phyloP scores from a whole-genome alignment of 2,888 invertebrate genomes.

The Hirtodrosophila alboralis region DNA sequence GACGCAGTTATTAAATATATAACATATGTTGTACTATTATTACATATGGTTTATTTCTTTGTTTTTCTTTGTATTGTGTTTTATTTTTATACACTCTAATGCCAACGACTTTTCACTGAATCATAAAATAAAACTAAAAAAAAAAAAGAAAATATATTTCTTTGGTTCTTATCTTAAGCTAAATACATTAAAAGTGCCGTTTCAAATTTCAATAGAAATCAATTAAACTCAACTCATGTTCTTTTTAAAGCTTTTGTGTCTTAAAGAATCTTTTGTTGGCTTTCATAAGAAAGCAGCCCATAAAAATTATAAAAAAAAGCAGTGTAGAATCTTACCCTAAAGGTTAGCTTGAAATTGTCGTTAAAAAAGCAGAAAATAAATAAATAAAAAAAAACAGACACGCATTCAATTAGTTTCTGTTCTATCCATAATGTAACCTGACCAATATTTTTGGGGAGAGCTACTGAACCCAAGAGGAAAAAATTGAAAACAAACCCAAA shows the following conservation, averaged over 20 bases:
- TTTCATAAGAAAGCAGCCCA: constrained; percentile 43
- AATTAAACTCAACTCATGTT: constrained; percentile 65
- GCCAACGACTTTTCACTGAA: constrained; percentile 19
- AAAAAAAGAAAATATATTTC: constrained; percentile 14
- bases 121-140: constrained; percentile 22
- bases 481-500: constrained; percentile 5
- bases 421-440: constrained; percentile 52
- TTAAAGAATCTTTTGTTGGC: constrained; percentile 47
- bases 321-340: constrained; percentile 39
- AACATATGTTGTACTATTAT: no score
- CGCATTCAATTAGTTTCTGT: constrained; percentile 60
- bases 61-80: constrained; percentile 5
- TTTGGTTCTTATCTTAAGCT: constrained; percentile 34
- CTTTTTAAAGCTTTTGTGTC: constrained; percentile 54
- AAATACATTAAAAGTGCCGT: constrained; percentile 66
- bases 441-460: constrained; percentile 70
- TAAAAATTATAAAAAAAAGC: no score
- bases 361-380: constrained; percentile 53
- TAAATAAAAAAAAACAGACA: constrained; percentile 23
- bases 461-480: constrained; percentile 42
- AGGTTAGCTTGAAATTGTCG: constrained; percentile 67
- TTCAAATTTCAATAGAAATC: constrained; percentile 76
- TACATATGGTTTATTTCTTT: constrained; percentile 1
- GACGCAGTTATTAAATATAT: no score
- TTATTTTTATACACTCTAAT: no score